phyloP scores from a whole-genome alignment of 2,113 vertebrate genomes.

The Ophiodon elongatus region DNA sequence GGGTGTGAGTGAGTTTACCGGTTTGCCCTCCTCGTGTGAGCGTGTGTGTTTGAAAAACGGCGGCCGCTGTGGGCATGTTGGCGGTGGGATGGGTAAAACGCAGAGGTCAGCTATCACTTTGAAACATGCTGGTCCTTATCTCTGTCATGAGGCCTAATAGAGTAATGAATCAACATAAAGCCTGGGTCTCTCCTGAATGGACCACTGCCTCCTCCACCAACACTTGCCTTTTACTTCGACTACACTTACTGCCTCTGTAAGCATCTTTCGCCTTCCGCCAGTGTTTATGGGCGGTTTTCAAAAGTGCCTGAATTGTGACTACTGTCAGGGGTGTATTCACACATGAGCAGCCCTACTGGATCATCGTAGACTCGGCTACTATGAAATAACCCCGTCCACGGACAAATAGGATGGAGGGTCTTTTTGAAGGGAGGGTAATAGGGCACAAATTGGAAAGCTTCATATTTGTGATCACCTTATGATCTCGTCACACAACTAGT shows the following conservation, averaged over 20 bases:
- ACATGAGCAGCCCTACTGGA: constrained; percentile 44
- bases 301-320: constrained; percentile 70
- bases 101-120: constrained; percentile 84
- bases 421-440: constrained; percentile 33
- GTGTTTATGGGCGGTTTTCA: constrained; percentile 72
- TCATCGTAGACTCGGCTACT: constrained; percentile 28
- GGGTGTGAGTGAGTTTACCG: neutral
- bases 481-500: constrained; percentile 33
- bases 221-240: constrained; percentile 63
- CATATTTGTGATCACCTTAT: constrained; percentile 37
- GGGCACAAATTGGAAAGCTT: constrained; percentile 14
- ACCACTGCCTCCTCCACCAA: constrained; percentile 66
- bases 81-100: constrained; percentile 70
- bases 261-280: constrained; percentile 67
- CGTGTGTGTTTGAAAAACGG: constrained; percentile 54
- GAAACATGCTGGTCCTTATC: constrained; percentile 84
- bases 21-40: constrained; percentile 16
- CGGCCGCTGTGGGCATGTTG: constrained; percentile 46
- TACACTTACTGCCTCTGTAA: constrained; percentile 73
- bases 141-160: constrained; percentile 81
- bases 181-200: constrained; percentile 68
- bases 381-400: constrained; percentile 54
- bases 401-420: constrained; percentile 24
- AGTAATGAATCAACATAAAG: constrained; percentile 83
- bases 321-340: constrained; percentile 70